A percentile compares a stretch with the other conserved stretches of the same genome.
These are phyloP conservation scores for Apis cerana DNA, from an alignment of 1,140 invertebrate species.

Conservation along the genomic window DNA sequence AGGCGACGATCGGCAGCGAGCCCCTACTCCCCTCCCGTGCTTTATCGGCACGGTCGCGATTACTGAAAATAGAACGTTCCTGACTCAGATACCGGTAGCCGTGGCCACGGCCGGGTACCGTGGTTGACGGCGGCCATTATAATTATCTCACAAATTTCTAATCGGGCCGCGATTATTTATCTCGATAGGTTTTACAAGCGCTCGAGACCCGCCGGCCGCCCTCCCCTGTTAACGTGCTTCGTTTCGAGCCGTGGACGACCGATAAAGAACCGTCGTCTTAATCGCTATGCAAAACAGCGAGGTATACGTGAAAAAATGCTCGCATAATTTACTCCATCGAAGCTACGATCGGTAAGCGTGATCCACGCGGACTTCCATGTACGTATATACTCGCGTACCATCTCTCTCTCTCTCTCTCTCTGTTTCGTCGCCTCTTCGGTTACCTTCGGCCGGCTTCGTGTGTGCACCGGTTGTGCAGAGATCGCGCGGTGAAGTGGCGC, in stretches of 20 bases:
- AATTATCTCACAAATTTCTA: constrained; percentile 47
- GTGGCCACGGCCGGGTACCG: not conserved
- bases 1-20: too few species aligned
- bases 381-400: not conserved
- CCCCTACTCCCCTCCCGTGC: not conserved
- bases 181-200: constrained; percentile 43
- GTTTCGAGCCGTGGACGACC: constrained; percentile 16
- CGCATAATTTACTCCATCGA: constrained; percentile 45
- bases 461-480: not conserved
- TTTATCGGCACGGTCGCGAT: constrained; percentile 27
- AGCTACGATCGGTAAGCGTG: constrained; percentile 28
- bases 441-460: not conserved
- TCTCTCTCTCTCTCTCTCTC: not conserved
- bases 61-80: constrained; percentile 27
- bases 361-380: not conserved
- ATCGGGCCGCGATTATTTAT: constrained; percentile 45
- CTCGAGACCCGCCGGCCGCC: not conserved
- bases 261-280: constrained; percentile 45
- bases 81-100: not conserved
- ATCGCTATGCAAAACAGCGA: constrained; percentile 50
- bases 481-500: constrained; percentile 65
- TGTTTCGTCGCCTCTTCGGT: not conserved
- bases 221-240: constrained; percentile 24
- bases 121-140: constrained; percentile 18
- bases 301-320: constrained; percentile 41